These are phyloP conservation scores for Julus scanicus DNA, from an alignment of 2,888 invertebrate genomes.

Conservation along the genomic window DNA sequence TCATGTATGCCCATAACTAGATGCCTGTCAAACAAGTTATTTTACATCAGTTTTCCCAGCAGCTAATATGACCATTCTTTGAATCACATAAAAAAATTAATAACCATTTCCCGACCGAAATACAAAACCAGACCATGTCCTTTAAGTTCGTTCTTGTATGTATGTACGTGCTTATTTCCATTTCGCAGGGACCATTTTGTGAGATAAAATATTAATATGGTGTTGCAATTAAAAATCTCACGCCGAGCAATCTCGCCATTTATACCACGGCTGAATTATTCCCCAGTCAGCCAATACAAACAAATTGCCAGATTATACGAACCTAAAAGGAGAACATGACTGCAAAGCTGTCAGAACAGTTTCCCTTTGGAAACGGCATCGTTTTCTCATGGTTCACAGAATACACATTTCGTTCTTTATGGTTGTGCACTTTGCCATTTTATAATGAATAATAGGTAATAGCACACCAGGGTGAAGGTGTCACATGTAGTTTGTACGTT, in stretches of 20 bases:
- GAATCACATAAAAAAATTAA: too few relatives aligned
- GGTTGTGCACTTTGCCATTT: constrained; percentile 27
- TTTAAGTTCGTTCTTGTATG: too few relatives aligned
- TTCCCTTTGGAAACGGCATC: constrained; percentile 17
- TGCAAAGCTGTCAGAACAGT: constrained; percentile 8
- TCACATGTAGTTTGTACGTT: constrained; percentile 9
- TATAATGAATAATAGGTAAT: constrained; percentile 39
- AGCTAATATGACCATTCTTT: too few relatives aligned
- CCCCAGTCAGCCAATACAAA: constrained; percentile 39
- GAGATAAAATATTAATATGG: constrained; percentile 12
- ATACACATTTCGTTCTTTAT: constrained; percentile 22
- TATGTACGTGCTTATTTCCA: neutral
- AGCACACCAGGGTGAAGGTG: constrained; percentile 36
- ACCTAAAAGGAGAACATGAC: constrained; percentile 6
- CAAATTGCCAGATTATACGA: constrained; percentile 15
- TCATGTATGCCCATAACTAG: too few relatives aligned
- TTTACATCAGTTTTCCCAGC: too few relatives aligned
- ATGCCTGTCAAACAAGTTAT: too few relatives aligned
- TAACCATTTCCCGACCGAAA: too few relatives aligned
- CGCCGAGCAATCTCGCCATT: constrained; percentile 23
- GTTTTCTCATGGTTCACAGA: constrained; percentile 38
- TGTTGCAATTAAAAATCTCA: neutral
- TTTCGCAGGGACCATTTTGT: neutral
- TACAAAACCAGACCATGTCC: too few relatives aligned
- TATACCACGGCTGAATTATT: constrained; percentile 16